phyloP scores from a whole-genome alignment of 92 coral and sea anemone species.

The Paragorgia papillata region DNA sequence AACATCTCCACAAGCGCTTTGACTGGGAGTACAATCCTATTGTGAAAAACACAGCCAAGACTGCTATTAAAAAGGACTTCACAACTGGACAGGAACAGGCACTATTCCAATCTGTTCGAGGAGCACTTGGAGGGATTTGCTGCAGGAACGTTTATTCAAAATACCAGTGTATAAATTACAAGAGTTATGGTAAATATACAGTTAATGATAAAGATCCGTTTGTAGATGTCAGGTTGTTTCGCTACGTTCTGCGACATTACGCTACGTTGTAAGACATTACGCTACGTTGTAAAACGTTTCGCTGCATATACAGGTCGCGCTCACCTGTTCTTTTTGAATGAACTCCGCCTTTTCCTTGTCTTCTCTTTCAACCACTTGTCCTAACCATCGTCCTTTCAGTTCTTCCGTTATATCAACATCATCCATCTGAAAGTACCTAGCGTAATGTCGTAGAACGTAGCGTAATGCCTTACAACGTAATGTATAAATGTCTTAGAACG shows the following conservation, averaged over 20 bases:
- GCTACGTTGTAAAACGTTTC: no score
- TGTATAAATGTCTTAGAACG: no score
- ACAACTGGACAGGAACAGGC: conserved; percentile 35
- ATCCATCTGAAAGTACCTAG: no score
- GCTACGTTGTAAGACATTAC: no score
- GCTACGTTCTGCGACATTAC: no score
- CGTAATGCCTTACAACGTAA: no score
- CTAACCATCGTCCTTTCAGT: conserved; percentile 74
- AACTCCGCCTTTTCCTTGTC: conserved; percentile 82
- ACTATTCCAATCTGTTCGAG: conserved; percentile 20
- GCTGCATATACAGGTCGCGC: background rate
- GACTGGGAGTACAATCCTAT: conserved; percentile 17
- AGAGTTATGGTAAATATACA: conserved; percentile 52
- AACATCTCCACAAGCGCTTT: conserved; percentile 60
- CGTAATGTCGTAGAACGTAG: no score
- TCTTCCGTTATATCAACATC: no score
- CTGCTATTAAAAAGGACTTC: conserved; percentile 42
- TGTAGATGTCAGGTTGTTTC: conserved; percentile 81
- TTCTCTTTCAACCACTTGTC: conserved; percentile 82
- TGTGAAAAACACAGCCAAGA: conserved; percentile 44
- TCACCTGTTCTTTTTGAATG: conserved; percentile 76
- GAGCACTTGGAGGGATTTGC: conserved; percentile 41
- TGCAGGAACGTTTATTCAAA: conserved; percentile 60
- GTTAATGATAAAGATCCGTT: conserved; percentile 72
- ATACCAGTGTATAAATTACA: conserved; percentile 58